phyloP scores from a whole-genome alignment of 1,140 invertebrate species.

The Papilio polyxenes region DNA sequence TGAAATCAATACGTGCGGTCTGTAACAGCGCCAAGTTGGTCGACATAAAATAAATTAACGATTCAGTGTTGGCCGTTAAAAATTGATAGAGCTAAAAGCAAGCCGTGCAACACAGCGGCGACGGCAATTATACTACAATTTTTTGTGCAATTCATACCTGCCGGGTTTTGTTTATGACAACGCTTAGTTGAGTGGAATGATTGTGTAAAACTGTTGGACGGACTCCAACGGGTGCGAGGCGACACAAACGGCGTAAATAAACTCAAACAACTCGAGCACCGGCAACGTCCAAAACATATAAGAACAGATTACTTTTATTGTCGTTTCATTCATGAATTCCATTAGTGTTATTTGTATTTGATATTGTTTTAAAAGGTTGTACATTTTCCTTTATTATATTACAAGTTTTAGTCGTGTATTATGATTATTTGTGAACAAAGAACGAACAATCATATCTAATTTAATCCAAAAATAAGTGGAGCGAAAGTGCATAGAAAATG shows the following conservation, averaged over 20 bases:
- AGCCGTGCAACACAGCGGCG: slow-evolving; percentile 63
- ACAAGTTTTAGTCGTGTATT: too few relatives aligned
- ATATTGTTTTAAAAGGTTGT: neutral
- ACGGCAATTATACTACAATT: slow-evolving; percentile 75
- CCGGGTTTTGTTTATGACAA: slow-evolving; percentile 77
- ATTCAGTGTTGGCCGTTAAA: slow-evolving; percentile 51
- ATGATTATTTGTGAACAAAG: neutral
- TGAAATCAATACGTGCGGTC: slow-evolving; percentile 36
- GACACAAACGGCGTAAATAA: slow-evolving; percentile 76
- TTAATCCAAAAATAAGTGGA: neutral
- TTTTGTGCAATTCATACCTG: slow-evolving; percentile 78
- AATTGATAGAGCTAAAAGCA: slow-evolving; percentile 60
- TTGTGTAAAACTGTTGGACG: slow-evolving; percentile 79
- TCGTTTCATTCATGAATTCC: slow-evolving; percentile 32
- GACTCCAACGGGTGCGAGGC: slow-evolving; percentile 66
- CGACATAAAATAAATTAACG: slow-evolving; percentile 36
- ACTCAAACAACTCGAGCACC: slow-evolving; percentile 71
- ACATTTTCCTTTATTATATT: neutral
- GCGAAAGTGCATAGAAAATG: neutral
- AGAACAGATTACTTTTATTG: slow-evolving; percentile 56
- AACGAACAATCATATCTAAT: neutral
- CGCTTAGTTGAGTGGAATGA: slow-evolving; percentile 80
- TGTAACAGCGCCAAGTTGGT: slow-evolving; percentile 33
- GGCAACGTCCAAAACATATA: slow-evolving; percentile 45
- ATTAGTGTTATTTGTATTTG: neutral